Base-by-base conservation (phyloP, 2,113 vertebrate genomes). In the Leucopsar rothschildi region DNA sequence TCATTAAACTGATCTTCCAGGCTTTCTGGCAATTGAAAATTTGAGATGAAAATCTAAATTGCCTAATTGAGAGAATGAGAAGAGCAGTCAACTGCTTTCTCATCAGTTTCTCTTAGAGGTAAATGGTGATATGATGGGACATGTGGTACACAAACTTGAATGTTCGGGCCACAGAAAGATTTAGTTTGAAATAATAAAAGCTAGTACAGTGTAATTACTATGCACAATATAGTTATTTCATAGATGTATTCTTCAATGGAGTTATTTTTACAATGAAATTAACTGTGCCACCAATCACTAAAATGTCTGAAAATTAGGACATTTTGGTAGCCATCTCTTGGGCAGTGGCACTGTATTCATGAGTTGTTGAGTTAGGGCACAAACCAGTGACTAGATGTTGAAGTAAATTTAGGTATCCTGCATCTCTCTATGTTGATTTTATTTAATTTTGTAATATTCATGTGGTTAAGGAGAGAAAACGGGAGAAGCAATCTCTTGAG, bases 21-120 rank as follows among this genome's bases (percentile, higher is more conserved):
- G 76, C 76, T 94, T 97, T 78, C 93, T 94, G 90, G 83, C 86
- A 96, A 52, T 19, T 91, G 25, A 94, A 83, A 95, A 96, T 94
- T 90, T 82, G 57, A 88, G 96, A 92, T 57, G 1, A 40, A 80
- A 79, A 91, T 94, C 44, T 59, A 92, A 92, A 71, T 68, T 92
- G 29, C 80, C 59, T 79, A 76, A 68, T 3, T 88, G 66, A 86
- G 50, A 88, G 56, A 84, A 86, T 19, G 24, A 82, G 44, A 78
- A 20, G 11, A 85, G 24, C 28, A 75, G 69, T 82, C 53, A 64
- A 5, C 12, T 68, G n/a, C 16, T 53, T 76, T 37, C 5, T 90
- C 11, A 61, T 68, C 0, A 9, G 50, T 93, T 96, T 82, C 42
- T 76, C 7, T 59, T 69, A 55, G 37, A 55, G 3, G 11, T 42